These are phyloP conservation scores for Taphrorychus bicolor DNA, from an alignment of 2,888 invertebrate species.

Conservation along the genomic window DNA sequence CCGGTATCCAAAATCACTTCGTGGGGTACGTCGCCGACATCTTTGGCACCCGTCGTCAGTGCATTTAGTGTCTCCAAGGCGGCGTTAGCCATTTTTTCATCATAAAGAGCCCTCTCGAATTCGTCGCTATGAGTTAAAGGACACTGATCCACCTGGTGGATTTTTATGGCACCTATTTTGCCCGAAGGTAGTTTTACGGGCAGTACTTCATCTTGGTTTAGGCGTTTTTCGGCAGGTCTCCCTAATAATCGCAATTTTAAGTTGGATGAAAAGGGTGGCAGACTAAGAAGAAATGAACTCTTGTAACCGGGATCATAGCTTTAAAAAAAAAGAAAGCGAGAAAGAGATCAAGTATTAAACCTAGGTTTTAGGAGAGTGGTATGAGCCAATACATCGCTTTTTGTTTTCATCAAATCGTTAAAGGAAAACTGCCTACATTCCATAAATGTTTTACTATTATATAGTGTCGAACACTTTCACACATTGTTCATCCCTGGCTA, in stretches of 20 bases:
- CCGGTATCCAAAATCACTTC: conserved; percentile 67
- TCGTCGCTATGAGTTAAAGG: conserved; percentile 68
- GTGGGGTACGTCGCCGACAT: conserved; percentile 25
- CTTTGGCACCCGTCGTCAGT: conserved; percentile 37
- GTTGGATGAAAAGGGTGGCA: neutral
- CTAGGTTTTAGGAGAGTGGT: too few species aligned
- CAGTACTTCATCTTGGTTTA: conserved; percentile 62
- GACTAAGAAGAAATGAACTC: neutral
- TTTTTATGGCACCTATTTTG: conserved; percentile 71
- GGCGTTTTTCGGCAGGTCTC: conserved; percentile 47
- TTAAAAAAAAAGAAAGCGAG: too few species aligned
- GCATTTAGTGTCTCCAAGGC: conserved; percentile 41
- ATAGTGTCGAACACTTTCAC: too few species aligned
- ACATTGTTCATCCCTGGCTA: too few species aligned
- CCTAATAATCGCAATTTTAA: conserved; percentile 27
- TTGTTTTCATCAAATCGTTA: too few species aligned
- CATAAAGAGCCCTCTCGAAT: conserved; percentile 68
- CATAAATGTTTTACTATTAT: too few species aligned
- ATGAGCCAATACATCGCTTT: too few species aligned
- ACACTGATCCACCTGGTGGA: conserved; percentile 63
- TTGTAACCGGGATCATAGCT: too few species aligned
- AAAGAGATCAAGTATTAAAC: too few species aligned
- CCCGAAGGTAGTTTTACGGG: conserved; percentile 69
- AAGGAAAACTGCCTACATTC: too few species aligned
- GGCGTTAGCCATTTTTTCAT: conserved; percentile 62